Evolutionary conservation across 1,140 invertebrate species (phyloP).

Genomic region (Musca domestica): DNA sequence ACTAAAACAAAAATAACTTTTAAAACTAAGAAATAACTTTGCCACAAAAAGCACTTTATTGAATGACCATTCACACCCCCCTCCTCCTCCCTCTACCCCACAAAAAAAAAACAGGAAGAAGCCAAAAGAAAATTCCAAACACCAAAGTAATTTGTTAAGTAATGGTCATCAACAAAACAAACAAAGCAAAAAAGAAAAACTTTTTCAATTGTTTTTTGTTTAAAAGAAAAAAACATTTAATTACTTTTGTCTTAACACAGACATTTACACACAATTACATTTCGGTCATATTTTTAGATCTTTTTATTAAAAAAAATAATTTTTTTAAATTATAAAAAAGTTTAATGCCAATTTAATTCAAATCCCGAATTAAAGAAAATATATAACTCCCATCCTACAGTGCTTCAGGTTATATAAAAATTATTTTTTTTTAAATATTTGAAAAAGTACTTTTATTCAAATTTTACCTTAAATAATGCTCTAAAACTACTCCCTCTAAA

Average conservation of each 20-base stretch:
- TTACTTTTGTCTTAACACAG: not conserved
- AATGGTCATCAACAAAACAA: not conserved
- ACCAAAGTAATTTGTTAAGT: conserved; percentile 7
- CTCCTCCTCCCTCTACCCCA: no score
- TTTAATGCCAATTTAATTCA: not conserved
- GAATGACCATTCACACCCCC: no score
- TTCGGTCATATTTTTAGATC: not conserved
- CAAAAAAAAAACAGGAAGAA: no score
- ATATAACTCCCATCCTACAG: not conserved
- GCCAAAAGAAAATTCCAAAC: no score
- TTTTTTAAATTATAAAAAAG: not conserved
- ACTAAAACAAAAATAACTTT: no score
- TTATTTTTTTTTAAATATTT: no score
- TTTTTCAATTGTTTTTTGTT: not conserved
- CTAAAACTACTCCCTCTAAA: not conserved
- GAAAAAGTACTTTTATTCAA: not conserved
- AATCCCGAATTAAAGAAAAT: not conserved
- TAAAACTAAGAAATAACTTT: no score
- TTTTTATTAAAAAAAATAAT: not conserved
- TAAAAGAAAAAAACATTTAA: not conserved
- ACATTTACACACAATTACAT: not conserved
- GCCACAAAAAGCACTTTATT: no score
- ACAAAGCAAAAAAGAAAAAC: not conserved
- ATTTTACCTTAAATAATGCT: not conserved
- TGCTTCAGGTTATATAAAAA: not conserved